Evolutionary conservation across 2,113 vertebrate genomes (phyloP), one percentile per base, ranked within the genome.

Genomic region (Mastomys natalensis): DNA sequence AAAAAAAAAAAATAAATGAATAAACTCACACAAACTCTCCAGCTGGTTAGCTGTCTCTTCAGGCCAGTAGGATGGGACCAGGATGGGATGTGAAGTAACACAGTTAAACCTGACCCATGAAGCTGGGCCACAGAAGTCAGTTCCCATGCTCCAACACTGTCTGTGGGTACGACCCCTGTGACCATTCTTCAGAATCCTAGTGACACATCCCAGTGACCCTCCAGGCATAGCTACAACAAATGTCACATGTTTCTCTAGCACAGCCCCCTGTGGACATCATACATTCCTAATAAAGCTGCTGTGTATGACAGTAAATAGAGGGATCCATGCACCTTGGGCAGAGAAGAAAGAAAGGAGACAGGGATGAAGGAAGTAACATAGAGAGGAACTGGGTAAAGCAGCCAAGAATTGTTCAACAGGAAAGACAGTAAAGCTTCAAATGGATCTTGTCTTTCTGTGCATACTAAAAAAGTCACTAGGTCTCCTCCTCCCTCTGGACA

Each of bases 1-100:
- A 40, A 40, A 74, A 37, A 3, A 13, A 31, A 68, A 4, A 45
- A 37, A 3, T 31, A 31, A 40, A 16, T 29, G 96, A 90, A 97
- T 37, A 97, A 96, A 90, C 70, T 70, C 92, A 97, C 92, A 87
- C 62, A 78, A 74, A 66, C n/a, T 89, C 45, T 19, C 55, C 21
- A 89, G 73, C 89, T 51, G 87, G 51, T n/a, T 0, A 12, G 53
- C 87, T 96, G 53, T 93, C 70, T 94, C 80, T 96, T 62, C 80
- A 86, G 93, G 68, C 77, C 85, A 70, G 84, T 74, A 48, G 68
- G 92, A 93, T 82, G 68, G 74, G 34, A 84, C 40, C 12, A 76
- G n/a, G 31, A 64, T 17, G 4, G 1, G 5, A 21, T 26, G 22
- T n/a, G 55, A 86, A 66, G 82, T 51, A 84, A 11, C 58, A 55